phyloP scores from a whole-genome alignment of 2,113 vertebrate genomes.

The Taurulus bubalis region DNA sequence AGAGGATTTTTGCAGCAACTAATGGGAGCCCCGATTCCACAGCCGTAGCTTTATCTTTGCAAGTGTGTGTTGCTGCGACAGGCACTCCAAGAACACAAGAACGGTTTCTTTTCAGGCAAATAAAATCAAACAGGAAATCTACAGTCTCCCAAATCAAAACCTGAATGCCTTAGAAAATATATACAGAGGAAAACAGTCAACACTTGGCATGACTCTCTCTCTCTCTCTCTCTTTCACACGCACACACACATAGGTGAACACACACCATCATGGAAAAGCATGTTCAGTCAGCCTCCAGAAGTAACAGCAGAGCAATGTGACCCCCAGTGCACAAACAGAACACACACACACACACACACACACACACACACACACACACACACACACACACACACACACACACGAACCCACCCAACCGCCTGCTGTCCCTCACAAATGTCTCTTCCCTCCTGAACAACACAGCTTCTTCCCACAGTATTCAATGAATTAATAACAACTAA shows the following conservation, averaged over 20 bases:
- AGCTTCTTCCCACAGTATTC: neutral
- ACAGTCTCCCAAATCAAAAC: conserved; percentile 45
- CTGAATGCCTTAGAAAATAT: conserved; percentile 69
- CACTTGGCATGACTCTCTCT: conserved; percentile 52
- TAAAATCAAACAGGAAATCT: conserved; percentile 46
- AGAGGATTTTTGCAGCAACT: conserved; percentile 70
- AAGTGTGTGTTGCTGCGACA: conserved; percentile 64
- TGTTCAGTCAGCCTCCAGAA: conserved; percentile 37
- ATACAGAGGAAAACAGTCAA: conserved; percentile 65
- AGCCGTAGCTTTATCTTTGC: conserved; percentile 63
- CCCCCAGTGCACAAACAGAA: conserved; percentile 50
- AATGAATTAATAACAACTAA: conserved; percentile 26
- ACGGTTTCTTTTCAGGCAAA: conserved; percentile 52
- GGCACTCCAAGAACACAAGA: conserved; percentile 66
- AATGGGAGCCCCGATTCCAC: conserved; percentile 61
- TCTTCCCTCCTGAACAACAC: conserved; percentile 8
- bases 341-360: conserved; percentile 26
- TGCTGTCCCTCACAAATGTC: conserved; percentile 20
- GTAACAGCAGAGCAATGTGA: conserved; percentile 51
- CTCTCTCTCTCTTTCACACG: conserved; percentile 5
- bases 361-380: conserved; percentile 12
- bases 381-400: conserved; percentile 39
- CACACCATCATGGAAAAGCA: conserved; percentile 28
- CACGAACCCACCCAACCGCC: conserved; percentile 23
- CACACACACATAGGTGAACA: conserved; percentile 27